Evolutionary conservation across 1,140 invertebrate genomes (phyloP).

Genomic region (Anoplolepis gracilipes): DNA sequence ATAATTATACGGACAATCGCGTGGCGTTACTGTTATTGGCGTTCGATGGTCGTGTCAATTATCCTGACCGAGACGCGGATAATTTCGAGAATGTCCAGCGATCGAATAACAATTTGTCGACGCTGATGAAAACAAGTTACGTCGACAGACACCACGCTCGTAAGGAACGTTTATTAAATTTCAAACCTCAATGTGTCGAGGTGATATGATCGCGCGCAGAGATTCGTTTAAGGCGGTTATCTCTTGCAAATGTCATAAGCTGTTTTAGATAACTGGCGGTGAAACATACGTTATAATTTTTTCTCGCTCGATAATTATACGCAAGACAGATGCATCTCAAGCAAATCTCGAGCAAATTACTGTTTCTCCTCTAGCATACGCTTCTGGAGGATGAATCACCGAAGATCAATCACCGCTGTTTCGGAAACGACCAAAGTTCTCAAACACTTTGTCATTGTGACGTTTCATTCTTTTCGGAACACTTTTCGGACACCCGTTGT

Average conservation of each 20-base stretch:
- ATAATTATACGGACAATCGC: slow-evolving; percentile 45
- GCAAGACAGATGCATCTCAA: not conserved
- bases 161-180: slow-evolving; percentile 40
- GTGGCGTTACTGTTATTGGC: slow-evolving; percentile 24
- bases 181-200: not conserved
- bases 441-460: not conserved
- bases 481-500: slow-evolving; percentile 40
- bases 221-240: not conserved
- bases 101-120: slow-evolving; percentile 47
- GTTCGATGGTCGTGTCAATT: slow-evolving; percentile 19
- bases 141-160: not conserved
- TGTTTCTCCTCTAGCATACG: not conserved
- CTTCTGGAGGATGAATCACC: not conserved
- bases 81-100: slow-evolving; percentile 27
- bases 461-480: not conserved
- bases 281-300: not conserved
- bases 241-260: not conserved
- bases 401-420: not conserved
- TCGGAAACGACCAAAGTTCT: not conserved
- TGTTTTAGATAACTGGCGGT: not conserved
- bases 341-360: not conserved
- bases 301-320: not conserved
- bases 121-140: slow-evolving; percentile 39
- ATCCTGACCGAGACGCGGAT: slow-evolving; percentile 35
- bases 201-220: too few species aligned